Conservation (phyloP, 1,140 invertebrate species). For the Hycleus cichorii region DNA sequence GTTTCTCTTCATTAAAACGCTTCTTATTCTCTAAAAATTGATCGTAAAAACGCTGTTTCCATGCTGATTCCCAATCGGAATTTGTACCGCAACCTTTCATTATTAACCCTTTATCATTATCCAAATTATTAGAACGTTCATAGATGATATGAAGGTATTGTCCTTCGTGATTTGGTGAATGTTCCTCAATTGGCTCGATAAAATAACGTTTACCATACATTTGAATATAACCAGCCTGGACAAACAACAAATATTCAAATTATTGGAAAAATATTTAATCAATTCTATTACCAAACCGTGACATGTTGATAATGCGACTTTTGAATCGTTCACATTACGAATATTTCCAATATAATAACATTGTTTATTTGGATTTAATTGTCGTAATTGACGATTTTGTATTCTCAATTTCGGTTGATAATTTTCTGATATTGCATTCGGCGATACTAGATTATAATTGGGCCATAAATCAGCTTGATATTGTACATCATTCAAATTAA, state of each 20-base stretch:
- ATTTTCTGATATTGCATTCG: conserved; percentile 50
- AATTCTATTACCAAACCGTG: conserved; percentile 48
- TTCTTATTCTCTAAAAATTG: background rate
- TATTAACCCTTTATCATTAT: too few species aligned
- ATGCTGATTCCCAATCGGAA: conserved; percentile 41
- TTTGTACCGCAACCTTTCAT: conserved; percentile 27
- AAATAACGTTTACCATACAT: conserved; percentile 43
- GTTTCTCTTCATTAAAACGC: conserved; percentile 23
- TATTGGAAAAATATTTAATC: too few species aligned
- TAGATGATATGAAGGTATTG: conserved; percentile 47
- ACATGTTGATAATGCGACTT: conserved; percentile 53
- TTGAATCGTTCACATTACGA: conserved; percentile 43
- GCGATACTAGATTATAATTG: conserved; percentile 49
- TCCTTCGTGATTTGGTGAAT: conserved; percentile 40
- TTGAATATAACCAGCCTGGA: conserved; percentile 44
- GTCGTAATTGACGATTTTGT: conserved; percentile 19
- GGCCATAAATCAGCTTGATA: conserved; percentile 47
- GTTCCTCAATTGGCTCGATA: conserved; percentile 44
- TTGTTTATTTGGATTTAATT: conserved; percentile 32
- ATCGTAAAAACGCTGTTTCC: conserved; percentile 40
- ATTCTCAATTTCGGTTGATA: conserved; percentile 30
- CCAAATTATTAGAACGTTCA: conserved; percentile 12
- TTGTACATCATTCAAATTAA: conserved; percentile 42
- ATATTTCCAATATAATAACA: conserved; percentile 53
- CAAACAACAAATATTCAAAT: conserved; percentile 2